Evolutionary conservation across 2,113 vertebrate species (phyloP).

Genomic region (Murina feae): DNA sequence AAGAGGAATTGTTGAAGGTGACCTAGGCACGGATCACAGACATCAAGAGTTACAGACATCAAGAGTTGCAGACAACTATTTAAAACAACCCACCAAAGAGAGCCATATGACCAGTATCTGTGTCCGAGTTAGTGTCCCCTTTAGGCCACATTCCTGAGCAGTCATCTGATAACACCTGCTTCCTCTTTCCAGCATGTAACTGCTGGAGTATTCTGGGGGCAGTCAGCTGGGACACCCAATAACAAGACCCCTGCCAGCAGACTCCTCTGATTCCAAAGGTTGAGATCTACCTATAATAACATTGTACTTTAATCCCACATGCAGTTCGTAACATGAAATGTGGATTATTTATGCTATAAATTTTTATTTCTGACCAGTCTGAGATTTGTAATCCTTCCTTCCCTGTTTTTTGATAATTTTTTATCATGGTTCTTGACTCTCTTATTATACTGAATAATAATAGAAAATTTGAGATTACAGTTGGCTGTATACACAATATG

Average conservation of each 20-base stretch:
- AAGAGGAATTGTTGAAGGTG: slow-evolving; percentile 23
- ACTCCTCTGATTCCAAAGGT: background rate
- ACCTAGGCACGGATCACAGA: background rate
- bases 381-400: background rate
- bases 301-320: background rate
- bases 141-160: slow-evolving; percentile 37
- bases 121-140: background rate
- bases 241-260: background rate
- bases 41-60: background rate
- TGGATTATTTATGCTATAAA: background rate
- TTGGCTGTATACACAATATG: background rate
- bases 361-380: background rate
- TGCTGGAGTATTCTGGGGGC: background rate
- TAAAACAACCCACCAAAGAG: background rate
- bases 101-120: background rate
- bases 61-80: background rate
- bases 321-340: background rate
- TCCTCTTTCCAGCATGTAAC: background rate
- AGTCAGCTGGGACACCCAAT: background rate
- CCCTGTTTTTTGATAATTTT: background rate
- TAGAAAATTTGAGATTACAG: background rate
- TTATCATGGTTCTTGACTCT: background rate
- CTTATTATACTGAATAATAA: background rate
- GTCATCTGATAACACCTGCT: slow-evolving; percentile 7
- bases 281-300: background rate